A percentile compares a stretch with the other conserved stretches of the same genome.
Conservation (phyloP, 2,888 invertebrate species). For the Mycogona germanica region DNA sequence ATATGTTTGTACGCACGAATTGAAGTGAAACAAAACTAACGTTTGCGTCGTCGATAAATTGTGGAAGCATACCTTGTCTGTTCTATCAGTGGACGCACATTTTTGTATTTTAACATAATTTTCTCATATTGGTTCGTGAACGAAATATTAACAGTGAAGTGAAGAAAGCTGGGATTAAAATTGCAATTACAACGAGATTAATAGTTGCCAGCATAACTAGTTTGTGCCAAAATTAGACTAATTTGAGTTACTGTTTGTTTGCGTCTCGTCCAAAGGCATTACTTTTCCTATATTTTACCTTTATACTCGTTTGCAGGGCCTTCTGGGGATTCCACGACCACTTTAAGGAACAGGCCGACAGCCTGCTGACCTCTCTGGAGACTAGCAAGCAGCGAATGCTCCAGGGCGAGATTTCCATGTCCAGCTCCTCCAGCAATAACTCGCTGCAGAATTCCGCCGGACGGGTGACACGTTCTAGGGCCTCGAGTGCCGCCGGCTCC, state of each 20-base stretch:
- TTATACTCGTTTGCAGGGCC: conserved; percentile 44
- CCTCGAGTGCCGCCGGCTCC: conserved; percentile 25
- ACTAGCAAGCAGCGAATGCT: conserved; percentile 55
- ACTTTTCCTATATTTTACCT: conserved; percentile 24
- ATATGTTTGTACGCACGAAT: too few species aligned
- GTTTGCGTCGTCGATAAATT: too few species aligned
- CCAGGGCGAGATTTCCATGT: conserved; percentile 40
- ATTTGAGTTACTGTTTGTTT: neutral
- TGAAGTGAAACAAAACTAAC: too few species aligned
- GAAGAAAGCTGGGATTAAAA: neutral
- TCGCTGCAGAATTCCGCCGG: conserved; percentile 30
- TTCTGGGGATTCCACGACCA: conserved; percentile 79
- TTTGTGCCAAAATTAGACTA: too few species aligned
- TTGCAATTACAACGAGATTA: too few species aligned
- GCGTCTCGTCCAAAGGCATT: neutral
- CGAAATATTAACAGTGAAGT: too few species aligned
- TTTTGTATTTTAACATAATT: too few species aligned
- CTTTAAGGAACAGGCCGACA: conserved; percentile 82
- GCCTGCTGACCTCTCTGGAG: conserved; percentile 69
- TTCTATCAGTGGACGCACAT: too few species aligned
- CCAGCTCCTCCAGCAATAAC: conserved; percentile 32
- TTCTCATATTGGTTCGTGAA: too few species aligned
- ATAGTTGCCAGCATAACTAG: too few species aligned
- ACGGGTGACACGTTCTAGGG: conserved; percentile 20
- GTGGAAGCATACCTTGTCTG: too few species aligned